Base-by-base conservation (phyloP, 2,888 invertebrate species). In the Hermodice carunculata region DNA sequence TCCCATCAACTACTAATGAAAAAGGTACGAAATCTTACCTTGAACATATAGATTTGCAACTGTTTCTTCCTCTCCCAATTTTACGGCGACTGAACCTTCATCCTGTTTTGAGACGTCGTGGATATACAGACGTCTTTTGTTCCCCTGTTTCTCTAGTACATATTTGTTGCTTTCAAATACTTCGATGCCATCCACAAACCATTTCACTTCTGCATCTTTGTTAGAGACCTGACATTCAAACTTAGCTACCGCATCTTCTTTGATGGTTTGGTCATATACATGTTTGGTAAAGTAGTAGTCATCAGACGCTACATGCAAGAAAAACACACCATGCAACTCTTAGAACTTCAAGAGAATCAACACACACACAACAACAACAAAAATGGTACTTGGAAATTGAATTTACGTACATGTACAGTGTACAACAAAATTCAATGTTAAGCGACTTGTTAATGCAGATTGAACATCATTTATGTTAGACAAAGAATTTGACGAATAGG, bases 141-240 rank as follows among this genome's bases (percentile, higher is more conserved):
- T 43, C 2, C 64, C 66, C n/a, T 44, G 46, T n/a, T 19, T 60
- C 34, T 51, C 53, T 19, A 66, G 52, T 29, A 78, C 66, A 44
- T 77, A 67, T 37, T 74, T 77, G 19, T 78, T 70, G 17, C 77
- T 77, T 40, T 76, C 76, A 49, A 70, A 68, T 32, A 82, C 68
- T 54, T 90, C 89, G 29, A 89, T 90, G 78, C 93, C 90, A 81
- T 91, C 92, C 64, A 89, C 86, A 66, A 82, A 79, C 89, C 89
- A 83, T 43, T 73, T 72, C 19, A 96, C 96, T 1, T 93, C 91
- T 0, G 95, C 93, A 1, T 94, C 93, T 77, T 95, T 93, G 0
- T 96, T 94, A 31, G 95, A 96, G 24, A 97, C 90, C 88, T 96
- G 95, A 0, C 96, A 96, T 77, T 95, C 94, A 71, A 98, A 89